Evolutionary conservation across 1,140 invertebrate genomes (phyloP), one percentile per base, ranked within the genome.

Genomic region (Drosophila pectinifera): DNA sequence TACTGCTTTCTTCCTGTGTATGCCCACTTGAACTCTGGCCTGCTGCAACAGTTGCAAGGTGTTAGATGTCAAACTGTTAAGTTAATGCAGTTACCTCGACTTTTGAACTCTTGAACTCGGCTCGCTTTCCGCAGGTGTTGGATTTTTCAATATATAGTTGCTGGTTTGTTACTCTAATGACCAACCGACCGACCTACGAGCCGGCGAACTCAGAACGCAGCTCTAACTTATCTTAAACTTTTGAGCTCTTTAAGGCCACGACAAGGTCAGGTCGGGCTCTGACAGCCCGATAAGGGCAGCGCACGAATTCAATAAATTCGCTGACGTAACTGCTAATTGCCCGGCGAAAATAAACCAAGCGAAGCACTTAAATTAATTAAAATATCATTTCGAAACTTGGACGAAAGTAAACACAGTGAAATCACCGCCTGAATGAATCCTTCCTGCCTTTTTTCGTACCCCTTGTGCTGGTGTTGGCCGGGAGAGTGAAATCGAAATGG

Each of bases 311-410:
- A 86, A 88, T 82, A 76, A 69, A 77, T 64, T 75, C 67, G 76
- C 75, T 83, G 83, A 83, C 84, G 80, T 54, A 89, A 83, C 51
- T 46, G 48, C 55, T 73, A 83, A 89, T 89, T 79, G 83, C 41
- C 51, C 62, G 65, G 75, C 61, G 79, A 48, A 83, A 88, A 83
- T 79, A 83, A 88, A 73, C 79, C 65, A 65, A 73, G 79, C 56
- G 61, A 86, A 86, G 83, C 84, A 89, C 80, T 86, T 86, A 69
- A 86, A 86, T 86, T 86, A 86, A 86, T 86, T 86, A 86, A 86
- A 85, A 85, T 78, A 56, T 49, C 38, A 61, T 58, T 61, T 54
- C 45, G 69, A 64, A 73, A 83, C 39, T 76, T 75, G 53, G 53
- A 46, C 68, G 67, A 81, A 68, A 54, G 73, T 53, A 77, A 70